Evolutionary conservation across 2,113 vertebrate species (phyloP).

Genomic region (Gallinago paraguaiae): DNA sequence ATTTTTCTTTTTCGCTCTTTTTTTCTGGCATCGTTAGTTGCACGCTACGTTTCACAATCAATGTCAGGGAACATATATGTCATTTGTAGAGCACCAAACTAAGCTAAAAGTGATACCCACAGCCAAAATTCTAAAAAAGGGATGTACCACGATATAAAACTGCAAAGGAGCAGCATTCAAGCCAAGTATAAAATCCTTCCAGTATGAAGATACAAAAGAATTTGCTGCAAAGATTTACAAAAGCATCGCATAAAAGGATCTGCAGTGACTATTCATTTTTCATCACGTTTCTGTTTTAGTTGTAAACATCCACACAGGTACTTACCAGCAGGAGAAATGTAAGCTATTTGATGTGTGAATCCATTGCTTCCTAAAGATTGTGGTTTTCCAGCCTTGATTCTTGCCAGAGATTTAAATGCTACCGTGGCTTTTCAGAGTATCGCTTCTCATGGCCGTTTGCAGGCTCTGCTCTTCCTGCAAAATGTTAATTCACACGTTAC

Average conservation of each 20-base stretch:
- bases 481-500: background rate
- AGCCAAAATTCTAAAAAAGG: background rate
- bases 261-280: background rate
- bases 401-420: background rate
- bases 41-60: background rate
- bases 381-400: background rate
- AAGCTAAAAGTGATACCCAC: background rate
- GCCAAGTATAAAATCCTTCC: background rate
- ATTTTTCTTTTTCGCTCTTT: background rate
- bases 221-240: background rate
- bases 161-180: background rate
- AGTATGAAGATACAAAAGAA: background rate
- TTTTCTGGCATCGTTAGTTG: background rate
- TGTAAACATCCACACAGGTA: background rate
- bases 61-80: fast-evolving
- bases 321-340: background rate
- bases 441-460: background rate
- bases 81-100: background rate
- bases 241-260: background rate
- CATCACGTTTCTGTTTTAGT: background rate
- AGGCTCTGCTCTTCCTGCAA: background rate
- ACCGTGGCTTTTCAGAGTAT: background rate
- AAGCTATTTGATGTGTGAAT: background rate
- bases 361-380: background rate
- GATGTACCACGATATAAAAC: background rate